Evolutionary conservation across 1,140 invertebrate species (phyloP).

Genomic region (Schlechtendalia chinensis): DNA sequence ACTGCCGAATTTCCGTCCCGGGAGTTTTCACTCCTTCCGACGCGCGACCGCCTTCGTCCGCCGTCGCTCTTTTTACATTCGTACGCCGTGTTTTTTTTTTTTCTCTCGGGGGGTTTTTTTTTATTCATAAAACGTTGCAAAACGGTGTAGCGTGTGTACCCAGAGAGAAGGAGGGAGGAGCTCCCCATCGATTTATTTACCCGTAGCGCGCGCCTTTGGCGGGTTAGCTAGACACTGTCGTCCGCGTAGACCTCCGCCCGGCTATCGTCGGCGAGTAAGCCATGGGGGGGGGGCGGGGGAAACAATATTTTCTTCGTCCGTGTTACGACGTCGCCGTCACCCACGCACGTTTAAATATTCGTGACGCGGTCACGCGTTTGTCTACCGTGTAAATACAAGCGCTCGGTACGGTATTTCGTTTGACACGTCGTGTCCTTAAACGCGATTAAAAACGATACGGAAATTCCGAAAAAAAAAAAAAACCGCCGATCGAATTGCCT

Average conservation of each 20-base stretch:
- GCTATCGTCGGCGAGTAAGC: not conserved
- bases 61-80: not conserved
- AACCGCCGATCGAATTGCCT: too few species aligned
- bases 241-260: not conserved
- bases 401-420: too few species aligned
- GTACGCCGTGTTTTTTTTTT: slow-evolving; percentile 18
- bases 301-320: not conserved
- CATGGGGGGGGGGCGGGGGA: too few species aligned
- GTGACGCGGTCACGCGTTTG: too few species aligned
- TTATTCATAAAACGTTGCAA: slow-evolving; percentile 38
- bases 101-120: slow-evolving; percentile 1
- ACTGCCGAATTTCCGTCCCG: slow-evolving; percentile 44
- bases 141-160: slow-evolving; percentile 15
- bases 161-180: too few species aligned
- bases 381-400: too few species aligned
- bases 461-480: too few species aligned
- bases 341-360: slow-evolving; percentile 1
- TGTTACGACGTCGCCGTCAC: too few species aligned
- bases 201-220: not conserved
- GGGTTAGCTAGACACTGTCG: too few species aligned
- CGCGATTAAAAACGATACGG: too few species aligned
- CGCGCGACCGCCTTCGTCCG: not conserved
- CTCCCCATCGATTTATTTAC: slow-evolving; percentile 30
- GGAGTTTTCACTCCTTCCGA: not conserved
- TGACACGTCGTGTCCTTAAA: too few species aligned